Percentiles rank a stretch among this genome's conserved stretches.
phyloP scores from a whole-genome alignment of 2,797 vertebrate species.

The Myotis vivesi region DNA sequence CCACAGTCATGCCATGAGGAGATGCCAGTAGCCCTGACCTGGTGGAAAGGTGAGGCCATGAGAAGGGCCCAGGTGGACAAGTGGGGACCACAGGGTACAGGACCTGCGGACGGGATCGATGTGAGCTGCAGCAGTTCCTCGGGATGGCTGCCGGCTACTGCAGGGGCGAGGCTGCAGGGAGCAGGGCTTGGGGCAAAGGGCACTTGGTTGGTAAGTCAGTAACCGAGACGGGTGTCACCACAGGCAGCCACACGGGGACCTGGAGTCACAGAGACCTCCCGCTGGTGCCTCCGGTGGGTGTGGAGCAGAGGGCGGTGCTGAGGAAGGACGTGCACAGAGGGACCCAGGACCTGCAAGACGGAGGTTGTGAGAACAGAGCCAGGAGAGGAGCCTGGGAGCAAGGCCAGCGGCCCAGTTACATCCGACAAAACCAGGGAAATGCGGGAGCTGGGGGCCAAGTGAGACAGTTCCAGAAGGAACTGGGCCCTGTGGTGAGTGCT shows the following conservation, averaged over 20 bases:
- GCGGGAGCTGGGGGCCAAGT: not conserved
- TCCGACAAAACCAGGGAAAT: not conserved
- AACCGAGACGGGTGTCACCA: not conserved
- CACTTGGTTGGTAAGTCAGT: not conserved
- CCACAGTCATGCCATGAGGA: not conserved
- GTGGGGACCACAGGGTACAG: too few relatives aligned
- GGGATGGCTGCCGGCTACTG: rapidly evolving
- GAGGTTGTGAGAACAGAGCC: too few relatives aligned
- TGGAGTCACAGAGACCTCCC: not conserved
- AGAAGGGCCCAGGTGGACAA: not conserved
- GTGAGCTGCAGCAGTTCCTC: too few relatives aligned
- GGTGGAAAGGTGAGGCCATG: too few relatives aligned
- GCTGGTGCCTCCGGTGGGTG: too few relatives aligned
- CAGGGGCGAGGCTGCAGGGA: not conserved
- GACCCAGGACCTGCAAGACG: too few relatives aligned
- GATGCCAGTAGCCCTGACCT: too few relatives aligned
- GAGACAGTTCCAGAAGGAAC: not conserved
- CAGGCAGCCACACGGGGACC: not conserved
- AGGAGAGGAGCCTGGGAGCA: too few relatives aligned
- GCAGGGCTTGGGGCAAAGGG: not conserved
- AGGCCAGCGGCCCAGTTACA: not conserved
- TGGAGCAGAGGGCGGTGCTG: not conserved
- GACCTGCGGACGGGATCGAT: not conserved
- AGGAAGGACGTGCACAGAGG: too few relatives aligned
- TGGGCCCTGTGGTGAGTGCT: not conserved